Evolutionary conservation across 1,140 invertebrate species (phyloP).

Genomic region (Calephelis nemesis): DNA sequence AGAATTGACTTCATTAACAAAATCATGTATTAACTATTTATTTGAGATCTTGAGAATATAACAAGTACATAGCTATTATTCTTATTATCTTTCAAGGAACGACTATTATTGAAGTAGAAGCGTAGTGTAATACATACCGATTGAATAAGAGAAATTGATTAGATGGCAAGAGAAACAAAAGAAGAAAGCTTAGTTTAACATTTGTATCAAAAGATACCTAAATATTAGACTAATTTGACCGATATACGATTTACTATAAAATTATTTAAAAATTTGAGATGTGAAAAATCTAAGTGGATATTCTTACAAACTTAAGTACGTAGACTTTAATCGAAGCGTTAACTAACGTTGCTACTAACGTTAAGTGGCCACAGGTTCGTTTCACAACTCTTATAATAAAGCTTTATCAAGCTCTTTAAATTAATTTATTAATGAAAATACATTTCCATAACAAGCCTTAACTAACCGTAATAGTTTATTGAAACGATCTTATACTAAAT

Average conservation of each 20-base stretch:
- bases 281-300: slow-evolving; percentile 30
- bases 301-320: slow-evolving; percentile 29
- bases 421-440: slow-evolving; percentile 50
- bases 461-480: slow-evolving; percentile 23
- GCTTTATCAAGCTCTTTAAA: slow-evolving; percentile 76
- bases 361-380: slow-evolving; percentile 75
- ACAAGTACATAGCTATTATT: neutral
- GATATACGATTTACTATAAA: slow-evolving; percentile 9
- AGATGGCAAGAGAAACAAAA: neutral
- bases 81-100: slow-evolving; percentile 14
- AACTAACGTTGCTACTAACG: slow-evolving; percentile 35
- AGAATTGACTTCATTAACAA: too few species aligned
- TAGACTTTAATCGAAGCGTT: slow-evolving; percentile 30
- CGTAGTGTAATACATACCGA: neutral
- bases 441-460: slow-evolving; percentile 38
- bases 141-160: neutral
- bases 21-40: slow-evolving; percentile 4
- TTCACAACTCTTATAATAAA: slow-evolving; percentile 78
- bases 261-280: slow-evolving; percentile 22
- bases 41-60: slow-evolving; percentile 7
- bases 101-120: slow-evolving; percentile 7
- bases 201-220: slow-evolving; percentile 6
- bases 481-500: slow-evolving; percentile 22
- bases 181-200: neutral
- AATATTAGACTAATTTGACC: slow-evolving; percentile 3